These are phyloP conservation scores for Panurus biarmicus DNA, from an alignment of 2,113 vertebrate genomes.

Conservation along the genomic window DNA sequence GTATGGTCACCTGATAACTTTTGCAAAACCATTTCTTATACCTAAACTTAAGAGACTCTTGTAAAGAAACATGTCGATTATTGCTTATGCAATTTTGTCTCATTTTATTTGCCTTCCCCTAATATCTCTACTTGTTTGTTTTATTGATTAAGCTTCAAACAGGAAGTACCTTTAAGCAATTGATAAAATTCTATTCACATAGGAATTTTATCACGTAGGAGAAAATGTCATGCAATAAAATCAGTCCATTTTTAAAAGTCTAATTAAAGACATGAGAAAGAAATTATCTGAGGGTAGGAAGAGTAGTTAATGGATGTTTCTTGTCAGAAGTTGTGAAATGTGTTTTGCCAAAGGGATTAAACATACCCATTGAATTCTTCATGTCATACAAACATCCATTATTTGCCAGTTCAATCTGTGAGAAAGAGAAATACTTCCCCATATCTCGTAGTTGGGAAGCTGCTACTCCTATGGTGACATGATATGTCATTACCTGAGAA, in stretches of 20 bases:
- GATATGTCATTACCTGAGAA: neutral
- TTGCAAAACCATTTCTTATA: neutral
- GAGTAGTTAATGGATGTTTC: neutral
- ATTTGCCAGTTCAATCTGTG: neutral
- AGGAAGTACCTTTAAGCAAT: neutral
- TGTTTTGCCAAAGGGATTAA: slow-evolving; percentile 24
- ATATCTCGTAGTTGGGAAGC: neutral
- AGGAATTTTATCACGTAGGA: neutral
- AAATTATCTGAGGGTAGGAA: neutral
- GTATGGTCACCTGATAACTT: neutral
- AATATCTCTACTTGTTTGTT: neutral
- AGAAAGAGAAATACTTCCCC: neutral
- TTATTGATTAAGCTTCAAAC: neutral
- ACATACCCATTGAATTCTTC: neutral
- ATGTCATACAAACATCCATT: neutral
- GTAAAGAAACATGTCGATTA: neutral
- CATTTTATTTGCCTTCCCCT: neutral
- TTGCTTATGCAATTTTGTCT: neutral
- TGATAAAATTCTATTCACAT: neutral
- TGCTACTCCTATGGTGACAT: neutral
- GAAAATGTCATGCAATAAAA: slow-evolving; percentile 1
- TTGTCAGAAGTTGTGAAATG: slow-evolving; percentile 8
- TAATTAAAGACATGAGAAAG: slow-evolving; percentile 33
- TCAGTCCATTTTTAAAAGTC: slow-evolving; percentile 9
- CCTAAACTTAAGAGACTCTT: neutral